These are phyloP conservation scores for Phymatocera aterrima DNA, from an alignment of 2,888 invertebrate species.

Conservation along the genomic window DNA sequence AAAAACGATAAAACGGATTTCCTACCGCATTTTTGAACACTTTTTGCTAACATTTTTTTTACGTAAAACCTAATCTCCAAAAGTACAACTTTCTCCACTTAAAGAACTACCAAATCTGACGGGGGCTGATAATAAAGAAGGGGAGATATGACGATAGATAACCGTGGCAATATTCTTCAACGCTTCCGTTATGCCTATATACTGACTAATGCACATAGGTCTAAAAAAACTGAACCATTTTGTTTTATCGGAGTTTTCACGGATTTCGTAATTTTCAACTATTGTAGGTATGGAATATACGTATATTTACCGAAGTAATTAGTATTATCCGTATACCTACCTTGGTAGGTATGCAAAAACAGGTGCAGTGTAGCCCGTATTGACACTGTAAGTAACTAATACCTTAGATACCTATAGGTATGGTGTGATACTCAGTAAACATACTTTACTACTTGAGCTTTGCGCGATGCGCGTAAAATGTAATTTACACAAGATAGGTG, in stretches of 20 bases:
- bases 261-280: conserved; percentile 39
- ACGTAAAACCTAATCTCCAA: conserved; percentile 34
- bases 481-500: not conserved
- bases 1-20: conserved; percentile 22
- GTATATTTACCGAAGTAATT: not conserved
- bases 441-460: too few species aligned
- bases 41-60: conserved; percentile 27
- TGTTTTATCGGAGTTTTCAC: conserved; percentile 38
- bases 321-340: not conserved
- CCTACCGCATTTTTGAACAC: conserved; percentile 1
- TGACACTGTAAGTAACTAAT: not conserved
- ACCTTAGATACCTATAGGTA: too few species aligned
- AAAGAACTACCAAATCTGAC: conserved; percentile 33
- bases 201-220: conserved; percentile 8
- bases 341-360: not conserved
- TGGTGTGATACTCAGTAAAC: too few species aligned
- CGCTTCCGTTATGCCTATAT: conserved; percentile 40
- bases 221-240: conserved; percentile 7
- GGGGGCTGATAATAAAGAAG: conserved; percentile 42
- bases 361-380: not conserved
- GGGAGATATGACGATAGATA: conserved; percentile 39
- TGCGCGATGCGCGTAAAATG: too few species aligned
- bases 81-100: conserved; percentile 46
- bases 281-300: not conserved
- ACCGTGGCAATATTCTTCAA: conserved; percentile 40